Evolutionary conservation across 2,113 vertebrate genomes (phyloP), one percentile per base, ranked within the genome.

Genomic region (Brachyhypopomus gauderio): DNA sequence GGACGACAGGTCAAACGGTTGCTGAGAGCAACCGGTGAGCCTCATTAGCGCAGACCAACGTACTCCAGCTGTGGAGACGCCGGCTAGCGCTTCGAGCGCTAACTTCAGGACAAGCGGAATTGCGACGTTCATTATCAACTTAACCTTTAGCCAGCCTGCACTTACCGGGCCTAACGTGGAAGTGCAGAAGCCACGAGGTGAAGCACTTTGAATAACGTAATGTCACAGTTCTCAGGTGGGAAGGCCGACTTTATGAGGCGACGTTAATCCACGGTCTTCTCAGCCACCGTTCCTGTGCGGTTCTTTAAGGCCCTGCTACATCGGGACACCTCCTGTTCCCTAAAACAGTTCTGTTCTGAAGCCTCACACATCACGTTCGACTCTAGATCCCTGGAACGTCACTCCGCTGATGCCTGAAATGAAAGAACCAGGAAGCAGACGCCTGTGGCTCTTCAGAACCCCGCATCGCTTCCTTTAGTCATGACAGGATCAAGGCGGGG

Each of bases 21-120:
- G 22, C 77, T 76, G 60, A 77, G 69, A 82, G 62, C 25, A 63
- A 30, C 64, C 52, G 30, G 23, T 67, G 70, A 36, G 70, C 25
- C 80, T 82, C 73, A 82, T 77, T 82, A 77, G 38, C 66, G 19
- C 60, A 20, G 23, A 17, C 60, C 20, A 63, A 59, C 56, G 23
- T 72, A 74, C 38, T 72, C 76, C 76, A 45, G 67, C 64, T 77
- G 58, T 63, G 80, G 72, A 63, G 48, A 45, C 41, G 36, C 62
- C 52, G 36, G 74, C 76, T 6, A 11, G 25, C 20, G 23, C 5
- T 82, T 77, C 34, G 72, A 19, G 55, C 58, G 62, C 34, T 63
- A 72, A 71, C 25, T 63, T 60, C 60, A 25, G 74, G 70, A 60
- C 48, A 55, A 63, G 77, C 60, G 22, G 66, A 70, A 30, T n/a